A percentile compares a stretch with the other conserved stretches of the same genome.
phyloP scores from a whole-genome alignment of 2,888 invertebrate species.

The Metacarcinus magister region DNA sequence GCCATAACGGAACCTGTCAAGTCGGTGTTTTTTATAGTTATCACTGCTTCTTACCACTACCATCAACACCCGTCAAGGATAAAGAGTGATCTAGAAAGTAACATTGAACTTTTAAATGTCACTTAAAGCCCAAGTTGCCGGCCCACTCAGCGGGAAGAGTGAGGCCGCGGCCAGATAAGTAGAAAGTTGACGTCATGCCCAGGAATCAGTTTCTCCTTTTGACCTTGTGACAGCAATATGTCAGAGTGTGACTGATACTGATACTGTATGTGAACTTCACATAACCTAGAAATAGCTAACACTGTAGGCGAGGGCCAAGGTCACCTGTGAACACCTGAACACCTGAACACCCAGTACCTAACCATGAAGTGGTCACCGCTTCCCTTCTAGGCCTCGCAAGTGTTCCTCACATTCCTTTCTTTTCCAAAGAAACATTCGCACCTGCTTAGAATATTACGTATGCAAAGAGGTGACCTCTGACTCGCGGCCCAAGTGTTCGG shows the following conservation, averaged over 20 bases:
- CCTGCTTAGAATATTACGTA: not conserved
- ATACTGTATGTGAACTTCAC: not conserved
- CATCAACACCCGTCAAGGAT: not conserved
- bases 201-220: not conserved
- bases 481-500: not conserved
- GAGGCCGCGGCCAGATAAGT: not conserved
- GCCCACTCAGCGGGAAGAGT: not conserved
- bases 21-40: not conserved
- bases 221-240: not conserved
- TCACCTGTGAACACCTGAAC: not conserved
- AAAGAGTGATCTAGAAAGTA: not conserved
- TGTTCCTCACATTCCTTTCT: not conserved
- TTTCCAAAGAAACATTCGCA: not conserved
- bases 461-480: not conserved
- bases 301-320: not conserved
- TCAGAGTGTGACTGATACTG: not conserved
- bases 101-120: not conserved
- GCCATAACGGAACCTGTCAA: not conserved
- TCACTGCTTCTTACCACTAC: not conserved
- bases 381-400: not conserved
- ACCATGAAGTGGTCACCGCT: not conserved
- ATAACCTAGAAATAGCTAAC: not conserved
- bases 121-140: not conserved
- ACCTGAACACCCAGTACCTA: not conserved
- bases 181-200: slow-evolving; percentile 6